Percentiles rank a stretch among this genome's conserved stretches.
These are phyloP conservation scores for Aurelia aurita DNA, from an alignment of 30 jellyfish, hydroid and myxozoan genomes.

Conservation along the genomic window DNA sequence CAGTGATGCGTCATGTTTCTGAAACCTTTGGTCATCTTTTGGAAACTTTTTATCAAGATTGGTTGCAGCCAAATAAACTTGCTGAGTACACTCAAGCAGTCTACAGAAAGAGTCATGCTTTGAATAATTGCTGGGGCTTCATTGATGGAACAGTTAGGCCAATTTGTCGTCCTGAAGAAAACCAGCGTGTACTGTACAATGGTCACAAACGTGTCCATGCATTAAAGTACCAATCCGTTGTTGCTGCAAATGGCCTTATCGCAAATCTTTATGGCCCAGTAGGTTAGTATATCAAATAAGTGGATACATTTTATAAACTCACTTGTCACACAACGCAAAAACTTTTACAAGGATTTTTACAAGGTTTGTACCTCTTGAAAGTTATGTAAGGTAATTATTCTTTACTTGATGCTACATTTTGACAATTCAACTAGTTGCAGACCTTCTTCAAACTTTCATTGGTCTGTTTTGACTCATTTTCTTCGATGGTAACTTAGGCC, in stretches of 20 bases:
- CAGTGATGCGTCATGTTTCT: slow-evolving; percentile 46
- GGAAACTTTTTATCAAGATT: slow-evolving; percentile 50
- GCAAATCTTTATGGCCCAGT: slow-evolving; percentile 76
- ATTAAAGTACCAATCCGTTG: slow-evolving; percentile 69
- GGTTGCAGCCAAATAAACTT: slow-evolving; percentile 66
- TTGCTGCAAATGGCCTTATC: slow-evolving; percentile 79
- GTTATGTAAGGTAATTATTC: no score
- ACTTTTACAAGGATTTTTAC: no score
- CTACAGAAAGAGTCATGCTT: slow-evolving; percentile 31
- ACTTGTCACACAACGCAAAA: no score
- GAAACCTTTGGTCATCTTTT: slow-evolving; percentile 25
- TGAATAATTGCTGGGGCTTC: slow-evolving; percentile 71
- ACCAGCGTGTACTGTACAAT: slow-evolving; percentile 67
- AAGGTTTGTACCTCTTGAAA: no score
- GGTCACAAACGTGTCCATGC: slow-evolving; percentile 87
- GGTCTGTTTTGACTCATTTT: no score
- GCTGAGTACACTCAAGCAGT: slow-evolving; percentile 54
- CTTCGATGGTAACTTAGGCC: no score
- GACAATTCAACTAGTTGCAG: no score
- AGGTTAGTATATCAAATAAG: slow-evolving; percentile 15
- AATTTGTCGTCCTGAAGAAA: slow-evolving; percentile 73
- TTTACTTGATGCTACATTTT: no score
- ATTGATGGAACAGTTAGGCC: no score
- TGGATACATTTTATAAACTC: no score
- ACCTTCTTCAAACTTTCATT: no score